These are phyloP conservation scores for Somateria mollissima DNA, from an alignment of 2,797 vertebrate species.

Conservation along the genomic window DNA sequence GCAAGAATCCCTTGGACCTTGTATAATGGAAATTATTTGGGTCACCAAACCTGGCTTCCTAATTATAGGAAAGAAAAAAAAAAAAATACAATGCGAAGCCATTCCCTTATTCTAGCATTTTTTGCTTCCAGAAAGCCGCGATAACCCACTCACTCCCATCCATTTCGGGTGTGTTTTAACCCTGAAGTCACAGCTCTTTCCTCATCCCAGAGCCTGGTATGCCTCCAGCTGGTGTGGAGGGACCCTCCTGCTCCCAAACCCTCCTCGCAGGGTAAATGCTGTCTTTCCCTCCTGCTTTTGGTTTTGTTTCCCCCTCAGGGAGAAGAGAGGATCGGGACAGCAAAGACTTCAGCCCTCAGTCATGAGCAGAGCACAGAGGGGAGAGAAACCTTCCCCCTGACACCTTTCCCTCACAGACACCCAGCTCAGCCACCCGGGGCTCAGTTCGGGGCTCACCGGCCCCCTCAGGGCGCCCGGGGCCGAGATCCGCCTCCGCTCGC, in stretches of 20 bases:
- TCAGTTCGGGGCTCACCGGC: neutral
- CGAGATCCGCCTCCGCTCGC: neutral
- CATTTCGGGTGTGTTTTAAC: conserved; percentile 5
- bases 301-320: neutral
- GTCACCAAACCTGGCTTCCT: conserved; percentile 35
- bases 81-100: neutral
- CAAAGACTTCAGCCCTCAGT: neutral
- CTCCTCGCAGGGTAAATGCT: neutral
- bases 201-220: neutral
- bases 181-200: neutral
- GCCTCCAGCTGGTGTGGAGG: neutral
- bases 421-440: neutral
- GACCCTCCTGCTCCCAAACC: neutral
- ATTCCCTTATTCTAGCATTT: neutral
- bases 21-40: conserved; percentile 47
- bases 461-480: neutral
- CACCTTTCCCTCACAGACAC: rapidly evolving
- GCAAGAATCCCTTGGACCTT: conserved; percentile 34
- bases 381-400: neutral
- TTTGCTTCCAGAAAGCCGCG: neutral
- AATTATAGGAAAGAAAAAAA: neutral
- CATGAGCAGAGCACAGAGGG: neutral
- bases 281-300: no score
- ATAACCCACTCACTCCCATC: conserved; percentile 2
- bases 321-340: neutral